Evolutionary conservation across 1,140 invertebrate genomes (phyloP), one percentile per base, ranked within the genome.

Genomic region (Gryon sp.): DNA sequence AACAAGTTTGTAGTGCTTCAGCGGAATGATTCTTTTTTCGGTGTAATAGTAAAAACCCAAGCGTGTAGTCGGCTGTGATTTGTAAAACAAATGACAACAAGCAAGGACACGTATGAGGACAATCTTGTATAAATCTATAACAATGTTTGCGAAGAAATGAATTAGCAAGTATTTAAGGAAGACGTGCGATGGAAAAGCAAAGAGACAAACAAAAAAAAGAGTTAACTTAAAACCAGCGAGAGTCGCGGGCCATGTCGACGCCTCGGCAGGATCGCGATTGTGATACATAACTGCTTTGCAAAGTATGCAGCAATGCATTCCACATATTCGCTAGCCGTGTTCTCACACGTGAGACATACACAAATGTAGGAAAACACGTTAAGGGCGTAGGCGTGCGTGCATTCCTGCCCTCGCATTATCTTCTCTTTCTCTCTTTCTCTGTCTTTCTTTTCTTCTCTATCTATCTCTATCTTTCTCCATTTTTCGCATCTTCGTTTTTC

Each of bases 361-460:
- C 83, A 79, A 84, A 85, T 82, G 45, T 79, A 83, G 82, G 80
- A 82, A 84, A 87, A 86, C 79, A 84, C 82, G 79, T 81, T 76
- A 79, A 45, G 80, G 82, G 85, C 85, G 86, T 86, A 82, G 86
- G 86, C 84, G 82, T 86, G 86, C 84, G 82, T 86, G 79, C 84
- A 86, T 87, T 87, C 86, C 85, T 82, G 80, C 79, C 82, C 78
- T 84, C 82, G 81, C 81, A 85, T 84, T 87, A 85, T 87, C 84
- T 86, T 55, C 74, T 78, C 69, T 69, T 59, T 74, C 74, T 59
- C 74, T 48, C 32, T 28, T 45, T 28, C 14, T 20, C 24, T 26
- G 9, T 53, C 26, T 15, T 38, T 8, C 36, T 30, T 32, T 15
- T 45, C 48, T 34, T 63, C 68, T 53, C 65, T 50, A 40, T 40